Evolutionary conservation across 2,888 invertebrate genomes (phyloP), one percentile per base, ranked within the genome.

Genomic region (Rhaphigaster nebulosa): DNA sequence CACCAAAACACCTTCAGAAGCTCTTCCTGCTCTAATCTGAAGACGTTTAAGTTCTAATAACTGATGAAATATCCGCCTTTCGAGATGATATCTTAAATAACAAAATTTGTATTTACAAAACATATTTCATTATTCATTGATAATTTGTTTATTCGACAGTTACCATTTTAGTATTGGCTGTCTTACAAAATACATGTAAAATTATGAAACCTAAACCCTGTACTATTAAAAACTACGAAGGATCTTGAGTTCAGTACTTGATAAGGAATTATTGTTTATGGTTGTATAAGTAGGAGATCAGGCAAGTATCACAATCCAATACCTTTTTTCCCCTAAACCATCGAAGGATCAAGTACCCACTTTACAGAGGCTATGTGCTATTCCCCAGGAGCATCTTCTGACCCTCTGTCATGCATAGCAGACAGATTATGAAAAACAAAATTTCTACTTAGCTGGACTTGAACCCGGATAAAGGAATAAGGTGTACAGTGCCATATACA

Each of bases 31-130:
- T 93, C 98, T 96, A 93, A 98, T 98, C 94, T 99, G 98, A 92
- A 98, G 95, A 90, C 98, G 95, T 94, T 99, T 99, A 90, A 99
- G 94, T 93, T 99, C 98, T 93, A 98, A 95, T 91, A 99, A 95
- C 94, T 98, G 98, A 93, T 98, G 98, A 94, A 99, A 98, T 93
- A 98, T 97, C 93, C 98, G 97, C 91, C 98, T 95, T 94, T 98
- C 98, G 93, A 98, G 95, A 93, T 98, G 97, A 94, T 98, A 98
- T 93, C 98, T 94, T 92, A 65, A 92, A 89, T 52, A 34, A 23
- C 4, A 87, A 52, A 88, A 88, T 41, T 26, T 45, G 1, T 45
- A 87, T n/a, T 26, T 34, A 87, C 45, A 87, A 87, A 26, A 84
- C n/a, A 15, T 50, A n/a, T n/a, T 50, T 50, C 18, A 45, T 87